These are phyloP conservation scores for Ondatra zibethicus DNA, from an alignment of 2,113 vertebrate genomes.

Conservation along the genomic window DNA sequence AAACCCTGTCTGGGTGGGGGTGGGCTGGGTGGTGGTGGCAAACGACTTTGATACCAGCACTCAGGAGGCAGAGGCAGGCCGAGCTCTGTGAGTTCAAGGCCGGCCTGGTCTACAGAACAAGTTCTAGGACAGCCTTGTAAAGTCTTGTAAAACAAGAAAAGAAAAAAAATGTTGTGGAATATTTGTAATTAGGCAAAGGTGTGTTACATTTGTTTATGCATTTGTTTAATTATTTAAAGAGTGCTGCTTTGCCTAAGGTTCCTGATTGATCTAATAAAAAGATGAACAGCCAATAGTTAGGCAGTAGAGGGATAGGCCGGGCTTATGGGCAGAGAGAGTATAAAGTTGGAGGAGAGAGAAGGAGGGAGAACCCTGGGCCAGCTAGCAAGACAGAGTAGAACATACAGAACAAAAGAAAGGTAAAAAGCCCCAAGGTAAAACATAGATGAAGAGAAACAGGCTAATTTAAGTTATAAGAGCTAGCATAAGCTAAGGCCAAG, in stretches of 20 bases:
- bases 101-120: not conserved
- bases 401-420: not conserved
- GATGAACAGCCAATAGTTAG: not conserved
- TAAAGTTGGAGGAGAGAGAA: not conserved
- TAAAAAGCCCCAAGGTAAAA: not conserved
- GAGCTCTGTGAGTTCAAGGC: not conserved
- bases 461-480: not conserved
- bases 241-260: not conserved
- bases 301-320: not conserved
- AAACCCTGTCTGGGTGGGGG: not conserved
- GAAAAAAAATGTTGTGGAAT: not conserved
- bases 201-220: not conserved
- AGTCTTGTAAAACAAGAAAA: not conserved
- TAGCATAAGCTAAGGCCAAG: not conserved
- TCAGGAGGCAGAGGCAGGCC: not conserved
- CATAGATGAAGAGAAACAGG: not conserved
- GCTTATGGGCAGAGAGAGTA: not conserved
- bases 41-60: not conserved
- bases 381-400: not conserved
- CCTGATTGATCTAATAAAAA: not conserved
- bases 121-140: not conserved
- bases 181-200: not conserved
- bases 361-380: not conserved
- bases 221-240: not conserved
- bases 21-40: not conserved